Evolutionary conservation across 2,888 invertebrate species (phyloP), one percentile per base, ranked within the genome.

Genomic region (Pseudococcus jackbeardsleyi): DNA sequence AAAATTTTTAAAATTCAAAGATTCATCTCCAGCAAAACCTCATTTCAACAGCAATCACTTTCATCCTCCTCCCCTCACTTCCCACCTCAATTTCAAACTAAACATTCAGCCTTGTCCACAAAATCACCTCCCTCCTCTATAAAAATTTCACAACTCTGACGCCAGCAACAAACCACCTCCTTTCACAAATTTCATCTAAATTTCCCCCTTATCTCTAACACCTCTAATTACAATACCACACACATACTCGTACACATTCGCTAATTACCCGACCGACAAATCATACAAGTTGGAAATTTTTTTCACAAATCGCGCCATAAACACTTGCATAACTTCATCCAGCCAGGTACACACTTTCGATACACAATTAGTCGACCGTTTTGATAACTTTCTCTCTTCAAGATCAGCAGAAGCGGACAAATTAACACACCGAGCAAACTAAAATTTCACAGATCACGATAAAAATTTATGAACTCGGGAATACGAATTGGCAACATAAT

Each of bases 361-460:
- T 64, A 19, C 64, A 64, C 64, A 50, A 50, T 50, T 50, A 22
- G 19, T 64, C 64, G 64, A 64, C 19, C 64, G 64, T 64, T 64
- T 64, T 64, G 22, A 64, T 64, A 64, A 64, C 64, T 64, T 64
- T 64, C 64, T 64, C 64, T 64, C 64, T 64, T 11, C 26, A 33
- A 33, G 26, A n/a, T n/a, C n/a, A 33, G 26, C 15, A 12, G 50
- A 50, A 50, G 46, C 26, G 17, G 50, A 50, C 15, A 15, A 50
- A 50, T 50, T 50, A 50, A 50, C 15, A 50, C 50, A 19, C 19
- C 19, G 22, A 22, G 9, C 4, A 1, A n/a, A 59, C 2, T 33
- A 33, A 22, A 64, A 64, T 64, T 64, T 64, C 64, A 22, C 22
- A 64, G 64, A 64, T 64, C 64, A 64, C 64, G 64, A 64, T 64